phyloP scores from a whole-genome alignment of 2,797 vertebrate species.

The Gallinago nigripennis region DNA sequence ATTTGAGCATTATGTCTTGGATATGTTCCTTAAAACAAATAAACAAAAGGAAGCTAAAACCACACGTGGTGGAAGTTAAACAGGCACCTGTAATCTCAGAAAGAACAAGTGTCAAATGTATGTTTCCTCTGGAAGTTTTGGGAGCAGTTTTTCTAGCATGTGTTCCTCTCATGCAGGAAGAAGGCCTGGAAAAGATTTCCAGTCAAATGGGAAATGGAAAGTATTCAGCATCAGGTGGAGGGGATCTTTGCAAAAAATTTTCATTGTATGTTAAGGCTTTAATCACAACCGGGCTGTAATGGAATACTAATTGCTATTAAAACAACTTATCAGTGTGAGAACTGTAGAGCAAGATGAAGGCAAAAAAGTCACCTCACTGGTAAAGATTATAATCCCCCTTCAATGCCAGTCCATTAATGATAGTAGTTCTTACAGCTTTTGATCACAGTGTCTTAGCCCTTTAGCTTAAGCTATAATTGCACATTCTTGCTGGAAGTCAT shows the following conservation, averaged over 20 bases:
- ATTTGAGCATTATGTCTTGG: background rate
- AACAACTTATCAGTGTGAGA: background rate
- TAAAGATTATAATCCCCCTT: background rate
- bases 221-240: background rate
- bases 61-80: background rate
- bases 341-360: background rate
- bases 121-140: constrained; percentile 11
- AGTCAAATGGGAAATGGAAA: background rate
- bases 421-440: background rate
- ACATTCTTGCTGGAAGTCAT: background rate
- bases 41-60: constrained; percentile 29
- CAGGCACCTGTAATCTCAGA: constrained; percentile 7
- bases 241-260: background rate
- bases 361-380: background rate
- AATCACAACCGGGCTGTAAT: background rate
- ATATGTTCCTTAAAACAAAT: background rate
- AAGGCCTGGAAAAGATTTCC: background rate
- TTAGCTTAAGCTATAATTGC: background rate
- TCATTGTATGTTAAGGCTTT: background rate
- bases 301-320: background rate
- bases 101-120: background rate
- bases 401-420: background rate
- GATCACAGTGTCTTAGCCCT: background rate
- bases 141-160: background rate
- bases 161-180: background rate